Percentiles rank a stretch among this genome's conserved stretches.
Conservation (phyloP, 2,797 vertebrate genomes). For the Pangasius krempfi region DNA sequence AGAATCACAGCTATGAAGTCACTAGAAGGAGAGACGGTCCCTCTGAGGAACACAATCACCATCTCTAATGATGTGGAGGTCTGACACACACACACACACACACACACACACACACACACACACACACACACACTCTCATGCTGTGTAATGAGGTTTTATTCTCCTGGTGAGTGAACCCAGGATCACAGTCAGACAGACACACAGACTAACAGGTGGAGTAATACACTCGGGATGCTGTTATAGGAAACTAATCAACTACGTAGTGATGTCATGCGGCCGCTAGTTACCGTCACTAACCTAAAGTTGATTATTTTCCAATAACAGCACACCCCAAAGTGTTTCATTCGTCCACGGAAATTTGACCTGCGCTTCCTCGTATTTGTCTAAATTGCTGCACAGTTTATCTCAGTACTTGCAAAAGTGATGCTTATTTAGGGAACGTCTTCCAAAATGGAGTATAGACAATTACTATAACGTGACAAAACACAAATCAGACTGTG, state of each 20-base stretch:
- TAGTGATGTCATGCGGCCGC: neutral
- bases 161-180: neutral
- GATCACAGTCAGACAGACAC: neutral
- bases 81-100: slow-evolving; percentile 54
- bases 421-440: neutral
- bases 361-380: neutral
- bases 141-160: neutral
- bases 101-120: neutral
- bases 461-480: neutral
- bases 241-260: neutral
- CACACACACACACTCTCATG: neutral
- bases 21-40: slow-evolving; percentile 89
- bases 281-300: neutral
- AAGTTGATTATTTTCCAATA: neutral
- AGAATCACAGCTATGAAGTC: slow-evolving; percentile 93
- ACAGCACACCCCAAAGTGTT: neutral
- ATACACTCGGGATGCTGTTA: neutral
- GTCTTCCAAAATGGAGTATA: neutral
- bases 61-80: slow-evolving; percentile 92
- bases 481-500: neutral
- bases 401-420: neutral
- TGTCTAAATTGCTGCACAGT: neutral
- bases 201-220: neutral
- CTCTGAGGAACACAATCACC: slow-evolving; percentile 84
- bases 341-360: neutral